Percentiles rank a stretch among this genome's conserved stretches.
Evolutionary conservation across 2,113 vertebrate species (phyloP).

Genomic region (Pyxicephalus adspersus): DNA sequence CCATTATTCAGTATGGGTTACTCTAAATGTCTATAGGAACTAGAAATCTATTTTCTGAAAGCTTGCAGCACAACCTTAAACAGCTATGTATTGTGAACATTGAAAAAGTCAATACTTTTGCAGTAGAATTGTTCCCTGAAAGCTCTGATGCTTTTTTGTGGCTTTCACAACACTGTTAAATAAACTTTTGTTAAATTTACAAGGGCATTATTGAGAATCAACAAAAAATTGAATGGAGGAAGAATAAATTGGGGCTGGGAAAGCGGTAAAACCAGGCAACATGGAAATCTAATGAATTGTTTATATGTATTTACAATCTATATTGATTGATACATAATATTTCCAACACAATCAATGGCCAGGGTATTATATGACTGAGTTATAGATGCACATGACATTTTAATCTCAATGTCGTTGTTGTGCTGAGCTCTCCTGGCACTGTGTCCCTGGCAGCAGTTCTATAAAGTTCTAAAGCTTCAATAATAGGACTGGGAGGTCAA

Average conservation of each 20-base stretch:
- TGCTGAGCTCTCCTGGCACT: background rate
- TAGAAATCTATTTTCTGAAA: slow-evolving; percentile 14
- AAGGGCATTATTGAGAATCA: slow-evolving; percentile 7
- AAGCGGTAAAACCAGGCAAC: slow-evolving; percentile 1
- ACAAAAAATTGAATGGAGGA: background rate
- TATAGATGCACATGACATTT: slow-evolving; percentile 23
- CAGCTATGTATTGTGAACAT: slow-evolving; percentile 13
- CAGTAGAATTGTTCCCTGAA: background rate
- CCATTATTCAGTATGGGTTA: too few relatives aligned
- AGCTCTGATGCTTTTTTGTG: slow-evolving; percentile 3
- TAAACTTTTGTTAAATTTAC: slow-evolving; percentile 6
- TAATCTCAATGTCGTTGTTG: slow-evolving; percentile 23
- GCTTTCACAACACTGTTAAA: slow-evolving; percentile 13
- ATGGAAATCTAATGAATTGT: slow-evolving; percentile 18
- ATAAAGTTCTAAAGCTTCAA: slow-evolving; percentile 1
- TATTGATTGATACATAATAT: slow-evolving; percentile 46
- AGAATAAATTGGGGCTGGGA: background rate
- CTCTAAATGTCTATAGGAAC: background rate
- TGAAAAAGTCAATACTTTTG: slow-evolving; percentile 34
- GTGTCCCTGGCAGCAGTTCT: slow-evolving; percentile 4
- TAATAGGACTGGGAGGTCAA: background rate
- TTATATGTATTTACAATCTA: slow-evolving; percentile 35
- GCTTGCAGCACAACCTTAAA: slow-evolving; percentile 3
- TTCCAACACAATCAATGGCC: slow-evolving; percentile 29
- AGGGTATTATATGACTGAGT: slow-evolving; percentile 14